phyloP scores from a whole-genome alignment of 2,888 invertebrate genomes.

The Anoncus sp. region DNA sequence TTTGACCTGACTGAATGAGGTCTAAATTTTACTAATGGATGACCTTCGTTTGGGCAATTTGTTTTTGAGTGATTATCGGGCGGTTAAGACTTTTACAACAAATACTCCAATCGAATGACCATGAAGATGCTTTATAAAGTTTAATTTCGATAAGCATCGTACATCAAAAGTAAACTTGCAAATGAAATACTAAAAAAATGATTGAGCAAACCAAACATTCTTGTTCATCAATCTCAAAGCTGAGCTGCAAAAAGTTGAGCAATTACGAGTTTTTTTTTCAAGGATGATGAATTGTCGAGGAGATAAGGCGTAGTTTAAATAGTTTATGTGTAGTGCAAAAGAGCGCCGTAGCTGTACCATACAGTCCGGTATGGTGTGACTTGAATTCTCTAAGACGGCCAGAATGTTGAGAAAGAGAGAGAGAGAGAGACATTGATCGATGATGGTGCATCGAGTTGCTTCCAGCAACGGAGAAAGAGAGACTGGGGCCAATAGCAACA shows the following conservation, averaged over 20 bases:
- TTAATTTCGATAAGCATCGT: too few species aligned
- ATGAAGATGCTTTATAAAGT: neutral
- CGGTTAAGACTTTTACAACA: too few species aligned
- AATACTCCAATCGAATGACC: too few species aligned
- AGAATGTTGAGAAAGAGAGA: constrained; percentile 15
- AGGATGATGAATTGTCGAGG: constrained; percentile 6
- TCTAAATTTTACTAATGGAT: neutral
- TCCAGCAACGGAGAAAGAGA: constrained; percentile 4
- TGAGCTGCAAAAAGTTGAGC: neutral
- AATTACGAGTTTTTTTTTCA: constrained; percentile 21
- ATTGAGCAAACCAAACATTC: neutral
- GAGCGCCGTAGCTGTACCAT: neutral
- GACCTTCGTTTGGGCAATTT: too few species aligned
- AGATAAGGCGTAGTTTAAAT: neutral
- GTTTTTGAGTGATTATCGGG: too few species aligned
- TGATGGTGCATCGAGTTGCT: constrained; percentile 45
- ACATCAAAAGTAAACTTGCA: too few species aligned
- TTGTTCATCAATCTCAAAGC: neutral
- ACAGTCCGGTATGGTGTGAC: constrained; percentile 24
- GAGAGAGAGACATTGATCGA: constrained; percentile 58
- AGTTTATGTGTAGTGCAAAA: neutral
- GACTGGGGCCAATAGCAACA: too few species aligned
- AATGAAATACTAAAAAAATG: too few species aligned
- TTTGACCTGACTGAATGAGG: too few species aligned
- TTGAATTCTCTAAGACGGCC: constrained; percentile 31